phyloP scores from a whole-genome alignment of 2,888 invertebrate species.

The Galerucella pusilla region DNA sequence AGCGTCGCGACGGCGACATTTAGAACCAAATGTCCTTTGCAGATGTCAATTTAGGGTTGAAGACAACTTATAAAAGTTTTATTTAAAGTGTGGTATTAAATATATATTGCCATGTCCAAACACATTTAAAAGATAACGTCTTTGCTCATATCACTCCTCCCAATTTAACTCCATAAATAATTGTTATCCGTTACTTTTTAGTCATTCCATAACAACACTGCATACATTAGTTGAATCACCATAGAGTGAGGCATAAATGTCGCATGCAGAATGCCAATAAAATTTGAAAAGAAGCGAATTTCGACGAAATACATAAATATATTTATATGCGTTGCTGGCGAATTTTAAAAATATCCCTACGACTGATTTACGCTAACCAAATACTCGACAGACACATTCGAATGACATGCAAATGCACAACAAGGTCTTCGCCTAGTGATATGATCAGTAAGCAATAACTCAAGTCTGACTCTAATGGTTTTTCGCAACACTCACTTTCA shows the following conservation, averaged over 20 bases:
- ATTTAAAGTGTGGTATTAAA: not conserved
- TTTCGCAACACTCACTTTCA: conserved; percentile 32
- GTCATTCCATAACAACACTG: not conserved
- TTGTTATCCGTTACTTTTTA: no score
- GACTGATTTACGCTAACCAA: conserved; percentile 16
- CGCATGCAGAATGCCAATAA: conserved; percentile 23
- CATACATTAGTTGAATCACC: conserved; percentile 4
- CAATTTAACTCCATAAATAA: no score
- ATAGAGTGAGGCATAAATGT: not conserved
- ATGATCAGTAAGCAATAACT: conserved; percentile 27
- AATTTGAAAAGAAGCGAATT: not conserved
- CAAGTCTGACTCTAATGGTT: conserved; percentile 37
- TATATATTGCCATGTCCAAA: no score
- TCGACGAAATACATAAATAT: conserved; percentile 4
- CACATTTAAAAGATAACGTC: no score
- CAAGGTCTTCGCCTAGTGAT: conserved; percentile 29
- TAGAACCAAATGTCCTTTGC: conserved; percentile 25
- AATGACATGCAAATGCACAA: conserved; percentile 41
- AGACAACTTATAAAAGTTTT: not conserved
- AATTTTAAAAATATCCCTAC: conserved; percentile 21
- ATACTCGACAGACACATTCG: conserved; percentile 23
- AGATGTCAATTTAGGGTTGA: conserved; percentile 16
- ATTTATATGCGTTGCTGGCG: conserved; percentile 1
- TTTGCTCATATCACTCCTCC: no score
- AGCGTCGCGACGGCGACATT: conserved; percentile 31